Percentiles rank a stretch among this genome's conserved stretches.
Conservation (phyloP, 1,140 invertebrate genomes). For the Parapsyche elsis region DNA sequence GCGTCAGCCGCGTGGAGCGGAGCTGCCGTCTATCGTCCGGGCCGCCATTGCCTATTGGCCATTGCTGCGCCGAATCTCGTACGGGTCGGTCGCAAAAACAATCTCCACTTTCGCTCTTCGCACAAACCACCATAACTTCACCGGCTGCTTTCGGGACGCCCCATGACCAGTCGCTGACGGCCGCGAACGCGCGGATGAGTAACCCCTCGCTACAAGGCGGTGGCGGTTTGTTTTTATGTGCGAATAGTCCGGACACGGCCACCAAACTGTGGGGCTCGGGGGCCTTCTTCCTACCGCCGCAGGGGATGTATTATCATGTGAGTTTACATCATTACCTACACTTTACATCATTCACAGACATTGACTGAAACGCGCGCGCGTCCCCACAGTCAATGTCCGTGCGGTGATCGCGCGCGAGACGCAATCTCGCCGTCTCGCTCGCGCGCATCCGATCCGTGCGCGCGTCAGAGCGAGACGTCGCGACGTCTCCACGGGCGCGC, state of each 20-base stretch:
- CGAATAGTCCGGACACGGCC: constrained; percentile 75
- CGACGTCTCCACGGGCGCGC: neutral
- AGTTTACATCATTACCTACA: constrained; percentile 65
- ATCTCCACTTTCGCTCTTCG: neutral
- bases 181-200: constrained; percentile 53
- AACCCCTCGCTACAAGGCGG: constrained; percentile 62
- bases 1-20: constrained; percentile 17
- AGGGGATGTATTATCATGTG: constrained; percentile 94
- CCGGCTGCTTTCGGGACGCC: neutral
- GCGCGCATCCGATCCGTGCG: neutral
- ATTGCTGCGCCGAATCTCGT: constrained; percentile 18
- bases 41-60: no score
- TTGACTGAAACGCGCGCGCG: neutral
- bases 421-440: neutral
- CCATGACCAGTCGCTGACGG: constrained; percentile 30
- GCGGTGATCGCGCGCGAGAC: constrained; percentile 5
- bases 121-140: no score
- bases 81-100: neutral
- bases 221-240: constrained; percentile 68
- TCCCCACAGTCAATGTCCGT: neutral
- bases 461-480: neutral
- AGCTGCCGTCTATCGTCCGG: neutral
- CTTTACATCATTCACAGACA: neutral
- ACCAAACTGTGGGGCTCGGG: constrained; percentile 94
- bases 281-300: constrained; percentile 91